Evolutionary conservation across 2,888 invertebrate species (phyloP).

Genomic region (Quadroppia sp.): DNA sequence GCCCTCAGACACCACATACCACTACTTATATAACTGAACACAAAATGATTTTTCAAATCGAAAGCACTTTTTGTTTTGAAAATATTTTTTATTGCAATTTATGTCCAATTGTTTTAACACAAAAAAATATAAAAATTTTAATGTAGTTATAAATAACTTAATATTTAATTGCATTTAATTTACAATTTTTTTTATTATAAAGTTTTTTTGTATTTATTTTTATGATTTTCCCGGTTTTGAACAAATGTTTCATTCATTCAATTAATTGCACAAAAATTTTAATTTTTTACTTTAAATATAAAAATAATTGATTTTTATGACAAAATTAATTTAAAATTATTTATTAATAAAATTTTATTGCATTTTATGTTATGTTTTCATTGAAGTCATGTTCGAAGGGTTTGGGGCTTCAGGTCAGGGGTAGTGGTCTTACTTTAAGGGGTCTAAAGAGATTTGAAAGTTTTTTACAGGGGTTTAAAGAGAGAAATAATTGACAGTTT

Average conservation of each 20-base stretch:
- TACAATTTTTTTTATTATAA: not conserved
- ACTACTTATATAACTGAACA: not conserved
- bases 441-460: too few relatives aligned
- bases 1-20: constrained; percentile 1
- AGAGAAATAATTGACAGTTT: too few relatives aligned
- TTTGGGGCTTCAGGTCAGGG: too few relatives aligned
- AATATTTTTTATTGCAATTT: not conserved
- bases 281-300: not conserved
- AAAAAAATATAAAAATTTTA: not conserved
- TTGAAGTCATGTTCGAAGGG: too few relatives aligned
- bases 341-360: too few relatives aligned
- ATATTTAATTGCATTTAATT: constrained; percentile 24
- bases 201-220: not conserved
- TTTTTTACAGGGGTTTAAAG: too few relatives aligned
- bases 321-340: too few relatives aligned
- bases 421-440: too few relatives aligned
- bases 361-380: too few relatives aligned
- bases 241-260: not conserved
- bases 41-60: not conserved
- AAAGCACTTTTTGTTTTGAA: not conserved
- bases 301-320: too few relatives aligned
- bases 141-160: not conserved
- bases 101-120: not conserved
- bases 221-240: constrained; percentile 16
- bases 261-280: not conserved